phyloP scores from a whole-genome alignment of 2,113 vertebrate genomes.

The Ornithorhynchus anatinus region DNA sequence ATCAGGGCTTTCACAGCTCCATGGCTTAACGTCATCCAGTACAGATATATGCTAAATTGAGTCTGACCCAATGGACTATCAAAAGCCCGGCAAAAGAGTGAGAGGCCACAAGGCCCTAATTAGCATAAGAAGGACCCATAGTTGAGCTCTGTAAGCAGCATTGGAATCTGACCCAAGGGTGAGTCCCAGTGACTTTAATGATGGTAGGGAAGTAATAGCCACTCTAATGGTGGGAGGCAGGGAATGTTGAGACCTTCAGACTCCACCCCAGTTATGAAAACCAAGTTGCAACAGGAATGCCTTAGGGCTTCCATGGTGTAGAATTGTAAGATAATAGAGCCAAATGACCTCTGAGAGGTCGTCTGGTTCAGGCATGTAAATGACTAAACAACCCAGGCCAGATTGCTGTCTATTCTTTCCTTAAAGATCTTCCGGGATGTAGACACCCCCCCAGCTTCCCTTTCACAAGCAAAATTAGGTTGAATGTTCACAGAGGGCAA shows the following conservation, averaged over 20 bases:
- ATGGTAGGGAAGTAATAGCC: background rate
- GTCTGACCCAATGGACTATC: background rate
- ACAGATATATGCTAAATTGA: background rate
- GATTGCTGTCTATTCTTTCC: background rate
- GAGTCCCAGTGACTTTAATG: background rate
- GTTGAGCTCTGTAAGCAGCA: background rate
- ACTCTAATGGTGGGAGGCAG: background rate
- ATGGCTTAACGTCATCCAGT: no score
- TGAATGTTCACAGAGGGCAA: no score
- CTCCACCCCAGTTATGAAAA: background rate
- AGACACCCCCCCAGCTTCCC: background rate
- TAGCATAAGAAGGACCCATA: constrained; percentile 38
- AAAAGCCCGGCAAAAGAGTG: background rate
- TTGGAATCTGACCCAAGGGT: background rate
- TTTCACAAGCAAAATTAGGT: background rate
- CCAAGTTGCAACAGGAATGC: background rate
- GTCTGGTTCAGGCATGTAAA: background rate
- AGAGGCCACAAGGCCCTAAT: background rate
- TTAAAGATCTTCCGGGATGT: background rate
- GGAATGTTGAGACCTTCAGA: background rate
- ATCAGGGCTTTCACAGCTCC: no score
- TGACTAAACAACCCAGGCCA: background rate
- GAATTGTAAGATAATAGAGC: background rate
- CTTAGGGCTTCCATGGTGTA: background rate
- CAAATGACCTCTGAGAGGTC: background rate